A percentile compares a stretch with the other conserved stretches of the same genome.
These are phyloP conservation scores for Drosophila suzukii DNA, from an alignment of 1,140 invertebrate species.

Conservation along the genomic window DNA sequence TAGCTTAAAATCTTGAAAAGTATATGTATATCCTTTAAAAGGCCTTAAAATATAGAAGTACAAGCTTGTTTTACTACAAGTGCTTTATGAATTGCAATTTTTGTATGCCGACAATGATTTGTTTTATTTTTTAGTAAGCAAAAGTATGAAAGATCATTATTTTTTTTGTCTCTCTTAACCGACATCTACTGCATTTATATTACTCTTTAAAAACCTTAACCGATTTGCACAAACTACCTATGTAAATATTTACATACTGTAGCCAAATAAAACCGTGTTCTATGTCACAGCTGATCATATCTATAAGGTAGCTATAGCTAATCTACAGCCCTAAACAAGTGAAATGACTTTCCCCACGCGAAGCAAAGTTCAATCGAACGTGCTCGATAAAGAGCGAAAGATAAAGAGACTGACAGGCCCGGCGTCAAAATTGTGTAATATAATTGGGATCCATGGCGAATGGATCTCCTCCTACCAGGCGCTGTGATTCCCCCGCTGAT, in stretches of 20 bases:
- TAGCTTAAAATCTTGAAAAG: too few species aligned
- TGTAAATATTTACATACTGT: conserved; percentile 23
- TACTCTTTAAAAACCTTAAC: background rate
- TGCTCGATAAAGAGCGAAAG: conserved; percentile 24
- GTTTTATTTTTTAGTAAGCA: background rate
- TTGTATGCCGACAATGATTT: background rate
- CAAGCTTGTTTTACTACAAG: background rate
- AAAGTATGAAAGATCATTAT: background rate
- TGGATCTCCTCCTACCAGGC: conserved; percentile 5
- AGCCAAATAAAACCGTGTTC: conserved; percentile 14
- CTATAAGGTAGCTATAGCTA: conserved; percentile 20
- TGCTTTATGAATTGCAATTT: background rate
- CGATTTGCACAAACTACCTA: background rate
- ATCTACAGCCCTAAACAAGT: conserved; percentile 8
- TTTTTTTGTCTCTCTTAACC: background rate
- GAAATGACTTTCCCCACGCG: conserved; percentile 20
- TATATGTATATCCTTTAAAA: background rate
- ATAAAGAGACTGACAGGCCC: conserved; percentile 4
- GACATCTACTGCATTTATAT: background rate
- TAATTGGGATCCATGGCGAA: conserved; percentile 7
- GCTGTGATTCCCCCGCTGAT: conserved; percentile 26
- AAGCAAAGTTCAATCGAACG: conserved; percentile 47
- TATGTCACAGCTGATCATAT: conserved; percentile 19
- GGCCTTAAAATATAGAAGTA: background rate
- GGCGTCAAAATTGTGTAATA: conserved; percentile 37